Conservation (phyloP, 2,797 vertebrate species). For the Propithecus deckenii region DNA sequence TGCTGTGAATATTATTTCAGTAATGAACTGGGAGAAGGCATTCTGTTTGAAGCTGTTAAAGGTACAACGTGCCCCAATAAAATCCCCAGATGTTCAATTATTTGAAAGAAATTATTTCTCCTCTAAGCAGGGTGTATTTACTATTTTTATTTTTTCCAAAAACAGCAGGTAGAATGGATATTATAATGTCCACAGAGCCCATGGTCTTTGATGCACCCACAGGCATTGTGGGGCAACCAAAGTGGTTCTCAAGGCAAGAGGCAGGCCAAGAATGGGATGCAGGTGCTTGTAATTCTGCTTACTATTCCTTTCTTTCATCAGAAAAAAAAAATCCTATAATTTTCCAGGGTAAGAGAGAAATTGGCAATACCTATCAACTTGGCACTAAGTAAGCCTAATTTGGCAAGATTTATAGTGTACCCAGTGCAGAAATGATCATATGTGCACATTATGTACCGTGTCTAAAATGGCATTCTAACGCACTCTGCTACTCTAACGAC, state of each 20-base stretch:
- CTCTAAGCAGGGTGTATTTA: slow-evolving; percentile 42
- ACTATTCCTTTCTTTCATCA: slow-evolving; percentile 24
- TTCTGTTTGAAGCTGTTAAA: slow-evolving; percentile 47
- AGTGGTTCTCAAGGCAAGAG: slow-evolving; percentile 45
- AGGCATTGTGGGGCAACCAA: slow-evolving; percentile 36
- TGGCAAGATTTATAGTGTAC: slow-evolving; percentile 43
- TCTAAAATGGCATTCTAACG: not conserved
- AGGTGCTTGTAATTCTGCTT: slow-evolving; percentile 63
- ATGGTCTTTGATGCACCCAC: slow-evolving; percentile 36
- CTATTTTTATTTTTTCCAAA: slow-evolving; percentile 54
- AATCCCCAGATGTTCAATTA: slow-evolving; percentile 55
- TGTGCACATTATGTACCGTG: not conserved
- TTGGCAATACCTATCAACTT: slow-evolving; percentile 61
- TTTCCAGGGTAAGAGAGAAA: slow-evolving; percentile 52
- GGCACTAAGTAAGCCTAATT: slow-evolving; percentile 64
- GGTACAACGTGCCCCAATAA: slow-evolving; percentile 24
- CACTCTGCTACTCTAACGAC: not conserved
- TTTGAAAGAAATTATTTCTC: slow-evolving; percentile 62
- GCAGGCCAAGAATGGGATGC: slow-evolving; percentile 54
- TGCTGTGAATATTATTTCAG: slow-evolving; percentile 58
- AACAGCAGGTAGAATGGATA: slow-evolving; percentile 24
- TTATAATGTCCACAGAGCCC: slow-evolving; percentile 39
- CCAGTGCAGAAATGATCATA: slow-evolving; percentile 21
- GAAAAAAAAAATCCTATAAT: slow-evolving; percentile 20
- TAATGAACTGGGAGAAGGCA: slow-evolving; percentile 59